Percentiles rank a stretch among this genome's conserved stretches.
Conservation (phyloP, 2,113 vertebrate species). For the Campylomormyrus numenius region DNA sequence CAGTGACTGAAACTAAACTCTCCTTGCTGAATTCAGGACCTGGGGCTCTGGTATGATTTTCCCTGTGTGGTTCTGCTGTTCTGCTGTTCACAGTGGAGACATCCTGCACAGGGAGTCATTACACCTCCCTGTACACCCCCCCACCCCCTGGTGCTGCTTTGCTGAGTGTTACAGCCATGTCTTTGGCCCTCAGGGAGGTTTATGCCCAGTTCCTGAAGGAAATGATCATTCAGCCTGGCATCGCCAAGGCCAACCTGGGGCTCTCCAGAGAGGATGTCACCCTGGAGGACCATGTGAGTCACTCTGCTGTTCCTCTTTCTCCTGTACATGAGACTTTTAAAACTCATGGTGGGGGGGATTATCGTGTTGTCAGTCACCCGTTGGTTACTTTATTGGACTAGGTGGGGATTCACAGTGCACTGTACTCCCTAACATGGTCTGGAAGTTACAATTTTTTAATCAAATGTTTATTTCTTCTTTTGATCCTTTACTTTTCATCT, state of each 20-base stretch:
- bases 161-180: background rate
- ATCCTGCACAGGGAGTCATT: background rate
- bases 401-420: background rate
- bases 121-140: too few species aligned
- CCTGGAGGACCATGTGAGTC: conserved; percentile 90
- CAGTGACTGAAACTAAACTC: background rate
- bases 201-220: conserved; percentile 93
- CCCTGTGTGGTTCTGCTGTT: background rate
- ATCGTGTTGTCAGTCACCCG: background rate
- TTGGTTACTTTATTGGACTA: background rate
- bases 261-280: conserved; percentile 92
- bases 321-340: background rate
- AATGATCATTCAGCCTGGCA: conserved; percentile 98
- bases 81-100: background rate
- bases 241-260: conserved; percentile 90
- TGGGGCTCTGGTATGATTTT: background rate
- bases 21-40: background rate
- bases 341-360: background rate
- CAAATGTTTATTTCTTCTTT: background rate
- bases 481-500: background rate
- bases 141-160: background rate
- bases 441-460: background rate
- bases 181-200: conserved; percentile 63
- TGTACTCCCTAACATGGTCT: background rate
- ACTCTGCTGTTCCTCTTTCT: background rate